Evolutionary conservation across 2,797 vertebrate genomes (phyloP).

Genomic region (Periophthalmus magnuspinnatus): DNA sequence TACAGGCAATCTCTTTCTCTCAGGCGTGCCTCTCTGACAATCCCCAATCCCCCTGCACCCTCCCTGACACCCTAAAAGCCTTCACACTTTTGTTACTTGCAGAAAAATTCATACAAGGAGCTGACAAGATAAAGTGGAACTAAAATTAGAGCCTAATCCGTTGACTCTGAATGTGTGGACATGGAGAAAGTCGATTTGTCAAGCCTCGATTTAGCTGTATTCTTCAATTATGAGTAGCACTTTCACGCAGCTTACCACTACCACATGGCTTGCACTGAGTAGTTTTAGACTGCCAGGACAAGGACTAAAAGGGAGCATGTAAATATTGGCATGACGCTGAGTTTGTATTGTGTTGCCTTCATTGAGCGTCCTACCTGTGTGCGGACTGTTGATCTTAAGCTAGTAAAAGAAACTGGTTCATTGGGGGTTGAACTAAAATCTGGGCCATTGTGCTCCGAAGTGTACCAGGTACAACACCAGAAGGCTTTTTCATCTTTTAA

Average conservation of each 20-base stretch:
- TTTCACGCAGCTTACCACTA: constrained; percentile 67
- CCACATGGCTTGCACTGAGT: constrained; percentile 63
- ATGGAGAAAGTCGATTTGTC: constrained; percentile 76
- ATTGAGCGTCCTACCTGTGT: constrained; percentile 42
- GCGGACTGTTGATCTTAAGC: constrained; percentile 25
- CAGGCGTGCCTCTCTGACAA: constrained; percentile 54
- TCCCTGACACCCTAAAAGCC: constrained; percentile 32
- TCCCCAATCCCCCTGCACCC: constrained; percentile 32
- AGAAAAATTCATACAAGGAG: constrained; percentile 69
- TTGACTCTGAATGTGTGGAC: constrained; percentile 61
- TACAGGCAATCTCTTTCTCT: constrained; percentile 53
- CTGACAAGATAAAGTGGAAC: constrained; percentile 64
- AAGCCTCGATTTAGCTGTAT: constrained; percentile 71
- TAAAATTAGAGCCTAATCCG: constrained; percentile 73
- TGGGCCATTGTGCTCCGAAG: constrained; percentile 55
- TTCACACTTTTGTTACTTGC: constrained; percentile 65
- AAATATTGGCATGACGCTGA: constrained; percentile 36
- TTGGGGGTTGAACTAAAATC: constrained; percentile 43
- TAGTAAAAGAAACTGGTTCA: constrained; percentile 42
- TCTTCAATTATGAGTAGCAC: constrained; percentile 65
- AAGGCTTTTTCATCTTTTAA: constrained; percentile 41
- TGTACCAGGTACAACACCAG: constrained; percentile 45
- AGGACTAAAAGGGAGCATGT: constrained; percentile 51
- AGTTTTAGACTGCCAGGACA: constrained; percentile 18
- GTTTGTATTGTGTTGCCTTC: constrained; percentile 12